A percentile compares a stretch with the other conserved stretches of the same genome.
Evolutionary conservation across 2,888 invertebrate genomes (phyloP).

Genomic region (Amiota minor): DNA sequence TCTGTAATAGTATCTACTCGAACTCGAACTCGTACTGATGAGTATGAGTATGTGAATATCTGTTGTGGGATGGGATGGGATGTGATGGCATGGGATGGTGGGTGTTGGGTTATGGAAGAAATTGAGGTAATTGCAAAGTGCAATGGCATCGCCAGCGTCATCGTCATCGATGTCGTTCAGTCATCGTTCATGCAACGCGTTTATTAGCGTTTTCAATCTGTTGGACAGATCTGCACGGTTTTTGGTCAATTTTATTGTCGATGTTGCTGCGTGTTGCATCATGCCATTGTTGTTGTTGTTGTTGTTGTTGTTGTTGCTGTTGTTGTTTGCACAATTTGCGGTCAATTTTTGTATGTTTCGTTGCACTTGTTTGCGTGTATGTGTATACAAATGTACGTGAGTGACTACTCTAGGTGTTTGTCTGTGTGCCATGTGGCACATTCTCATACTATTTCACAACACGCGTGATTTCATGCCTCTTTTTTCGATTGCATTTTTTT

Average conservation of each 20-base stretch:
- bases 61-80: too few relatives aligned
- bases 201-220: constrained; percentile 29
- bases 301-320: constrained; percentile 15
- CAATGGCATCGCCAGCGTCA: background rate
- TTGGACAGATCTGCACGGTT: background rate
- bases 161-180: background rate
- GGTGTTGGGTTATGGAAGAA: too few relatives aligned
- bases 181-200: constrained; percentile 12
- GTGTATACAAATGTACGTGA: background rate
- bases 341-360: constrained; percentile 25
- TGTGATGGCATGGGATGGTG: too few relatives aligned
- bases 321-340: constrained; percentile 25
- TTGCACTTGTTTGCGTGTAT: background rate
- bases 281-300: constrained; percentile 15
- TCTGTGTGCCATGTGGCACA: background rate
- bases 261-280: constrained; percentile 1
- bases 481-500: background rate
- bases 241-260: background rate
- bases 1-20: too few relatives aligned
- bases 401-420: background rate
- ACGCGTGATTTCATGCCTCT: constrained; percentile 1
- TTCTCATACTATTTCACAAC: background rate
- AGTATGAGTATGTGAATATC: too few relatives aligned
- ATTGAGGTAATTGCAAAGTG: background rate
- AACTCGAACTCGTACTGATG: too few relatives aligned